A percentile compares a stretch with the other conserved stretches of the same genome.
Evolutionary conservation across 2,113 vertebrate genomes (phyloP).

Genomic region (Phalacrocorax brasilianus): DNA sequence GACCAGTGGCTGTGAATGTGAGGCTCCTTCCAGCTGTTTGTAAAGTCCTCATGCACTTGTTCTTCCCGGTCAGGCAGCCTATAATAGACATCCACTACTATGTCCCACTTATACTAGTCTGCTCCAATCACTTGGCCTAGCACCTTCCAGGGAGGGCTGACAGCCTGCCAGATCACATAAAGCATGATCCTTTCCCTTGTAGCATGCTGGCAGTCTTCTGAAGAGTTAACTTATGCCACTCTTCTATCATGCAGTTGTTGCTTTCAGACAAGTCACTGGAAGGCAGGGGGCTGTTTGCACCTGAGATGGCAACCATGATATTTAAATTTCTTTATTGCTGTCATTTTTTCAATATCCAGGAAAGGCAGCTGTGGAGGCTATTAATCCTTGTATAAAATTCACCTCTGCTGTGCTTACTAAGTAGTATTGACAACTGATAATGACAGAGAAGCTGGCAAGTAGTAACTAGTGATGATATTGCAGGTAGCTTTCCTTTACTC

Average conservation of each 20-base stretch:
- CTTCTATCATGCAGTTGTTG: background rate
- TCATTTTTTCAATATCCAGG: background rate
- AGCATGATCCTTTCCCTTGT: background rate
- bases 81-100: background rate
- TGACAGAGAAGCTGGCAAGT: background rate
- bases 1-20: background rate
- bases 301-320: background rate
- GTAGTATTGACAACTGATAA: background rate
- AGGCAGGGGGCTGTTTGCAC: background rate
- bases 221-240: background rate
- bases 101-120: background rate
- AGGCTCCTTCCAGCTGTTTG: background rate
- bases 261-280: background rate
- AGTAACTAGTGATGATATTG: background rate
- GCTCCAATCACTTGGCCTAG: background rate
- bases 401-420: background rate
- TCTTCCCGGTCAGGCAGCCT: background rate
- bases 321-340: conserved; percentile 22
- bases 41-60: background rate
- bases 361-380: background rate
- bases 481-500: background rate
- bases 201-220: background rate
- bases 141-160: background rate
- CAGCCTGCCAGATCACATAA: background rate
- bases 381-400: background rate